These are phyloP conservation scores for Drosophila baimaii DNA, from an alignment of 1,140 invertebrate species.

Conservation along the genomic window DNA sequence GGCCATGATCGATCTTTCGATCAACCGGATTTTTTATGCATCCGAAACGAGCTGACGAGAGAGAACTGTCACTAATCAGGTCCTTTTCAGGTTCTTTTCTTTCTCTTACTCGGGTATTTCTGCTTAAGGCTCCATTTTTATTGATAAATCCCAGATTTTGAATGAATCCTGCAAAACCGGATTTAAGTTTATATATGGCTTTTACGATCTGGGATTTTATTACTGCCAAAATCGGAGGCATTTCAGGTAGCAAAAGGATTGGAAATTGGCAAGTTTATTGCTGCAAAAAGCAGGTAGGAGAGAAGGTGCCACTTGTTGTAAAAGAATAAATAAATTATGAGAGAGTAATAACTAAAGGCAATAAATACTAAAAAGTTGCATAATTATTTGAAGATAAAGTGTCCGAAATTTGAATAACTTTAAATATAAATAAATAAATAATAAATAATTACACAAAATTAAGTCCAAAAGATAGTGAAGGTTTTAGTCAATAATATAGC, in stretches of 20 bases:
- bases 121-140: conserved; percentile 60
- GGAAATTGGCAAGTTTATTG: conserved; percentile 12
- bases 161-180: conserved; percentile 65
- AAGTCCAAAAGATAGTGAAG: no score
- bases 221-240: neutral
- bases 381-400: neutral
- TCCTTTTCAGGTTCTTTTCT: neutral
- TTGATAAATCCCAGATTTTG: conserved; percentile 77
- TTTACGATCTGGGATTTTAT: conserved; percentile 62
- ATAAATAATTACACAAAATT: neutral
- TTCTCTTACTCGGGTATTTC: conserved; percentile 15
- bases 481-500: no score
- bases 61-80: conserved; percentile 34
- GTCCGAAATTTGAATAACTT: no score
- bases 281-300: conserved; percentile 7
- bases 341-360: no score
- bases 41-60: conserved; percentile 1
- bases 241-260: conserved; percentile 20
- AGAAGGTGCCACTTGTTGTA: neutral
- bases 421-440: no score
- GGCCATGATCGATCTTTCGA: conserved; percentile 55
- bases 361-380: neutral
- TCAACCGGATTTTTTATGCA: conserved; percentile 59
- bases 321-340: conserved; percentile 7
- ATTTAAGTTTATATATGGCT: conserved; percentile 38